These are phyloP conservation scores for Aurelia sp. DNA, from an alignment of 30 jellyfish, hydroid and myxozoan species.

Conservation along the genomic window DNA sequence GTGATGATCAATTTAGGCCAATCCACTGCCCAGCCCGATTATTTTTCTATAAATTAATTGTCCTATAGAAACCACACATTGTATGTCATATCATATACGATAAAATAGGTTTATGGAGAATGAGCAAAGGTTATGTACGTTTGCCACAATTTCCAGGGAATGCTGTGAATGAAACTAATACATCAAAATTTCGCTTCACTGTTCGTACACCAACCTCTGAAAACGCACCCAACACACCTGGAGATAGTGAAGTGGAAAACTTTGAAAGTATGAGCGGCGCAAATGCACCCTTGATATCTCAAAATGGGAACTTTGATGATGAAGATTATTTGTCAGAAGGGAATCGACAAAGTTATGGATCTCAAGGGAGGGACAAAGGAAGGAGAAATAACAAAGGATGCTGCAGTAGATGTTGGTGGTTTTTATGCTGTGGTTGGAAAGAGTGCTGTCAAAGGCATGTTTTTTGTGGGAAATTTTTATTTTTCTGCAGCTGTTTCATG, in stretches of 20 bases:
- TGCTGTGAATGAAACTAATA: slow-evolving; percentile 22
- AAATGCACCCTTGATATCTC: slow-evolving; percentile 57
- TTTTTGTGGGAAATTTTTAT: neutral
- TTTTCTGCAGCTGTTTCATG: too few relatives aligned
- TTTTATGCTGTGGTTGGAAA: slow-evolving; percentile 87
- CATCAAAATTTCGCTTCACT: slow-evolving; percentile 38
- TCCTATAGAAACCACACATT: too few relatives aligned
- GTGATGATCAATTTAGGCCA: too few relatives aligned
- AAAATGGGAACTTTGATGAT: slow-evolving; percentile 79
- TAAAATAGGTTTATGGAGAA: slow-evolving; percentile 13
- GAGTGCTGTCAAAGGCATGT: slow-evolving; percentile 53
- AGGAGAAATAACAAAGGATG: slow-evolving; percentile 58
- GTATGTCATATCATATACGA: neutral
- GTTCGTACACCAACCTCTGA: slow-evolving; percentile 62
- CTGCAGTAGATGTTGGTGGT: slow-evolving; percentile 90
- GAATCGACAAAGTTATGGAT: slow-evolving; percentile 80
- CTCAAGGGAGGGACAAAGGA: slow-evolving; percentile 42
- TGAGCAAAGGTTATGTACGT: slow-evolving; percentile 58
- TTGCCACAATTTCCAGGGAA: slow-evolving; percentile 63
- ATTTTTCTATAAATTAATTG: too few relatives aligned
- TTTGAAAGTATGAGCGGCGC: slow-evolving; percentile 61
- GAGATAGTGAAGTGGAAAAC: slow-evolving; percentile 20
- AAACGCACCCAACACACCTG: slow-evolving; percentile 12
- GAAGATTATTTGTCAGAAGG: slow-evolving; percentile 97
- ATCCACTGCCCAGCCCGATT: too few relatives aligned